Percentiles rank a stretch among this genome's conserved stretches.
phyloP scores from a whole-genome alignment of 1,140 invertebrate species.

The Drosophila funebris region DNA sequence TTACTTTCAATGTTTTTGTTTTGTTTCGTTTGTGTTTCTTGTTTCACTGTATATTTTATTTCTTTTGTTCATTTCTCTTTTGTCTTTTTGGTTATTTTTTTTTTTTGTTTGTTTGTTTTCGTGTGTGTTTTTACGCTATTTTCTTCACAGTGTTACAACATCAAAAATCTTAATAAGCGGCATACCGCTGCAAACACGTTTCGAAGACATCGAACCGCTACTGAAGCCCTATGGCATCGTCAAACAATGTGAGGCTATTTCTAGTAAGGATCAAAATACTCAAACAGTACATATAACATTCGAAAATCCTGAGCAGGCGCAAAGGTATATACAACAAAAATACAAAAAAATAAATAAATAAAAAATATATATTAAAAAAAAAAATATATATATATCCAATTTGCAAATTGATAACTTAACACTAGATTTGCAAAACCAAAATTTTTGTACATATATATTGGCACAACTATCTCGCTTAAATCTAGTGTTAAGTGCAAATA shows the following conservation, averaged over 20 bases:
- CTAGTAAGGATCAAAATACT: conserved; percentile 90
- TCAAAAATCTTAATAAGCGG: conserved; percentile 94
- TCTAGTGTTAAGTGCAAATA: conserved; percentile 25
- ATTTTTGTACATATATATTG: no score
- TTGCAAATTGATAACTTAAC: conserved; percentile 11
- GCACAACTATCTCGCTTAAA: not conserved
- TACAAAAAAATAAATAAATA: conserved; percentile 3
- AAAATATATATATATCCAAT: not conserved
- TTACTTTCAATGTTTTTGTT: conserved; percentile 10
- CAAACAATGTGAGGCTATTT: conserved; percentile 93
- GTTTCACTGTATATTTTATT: conserved; percentile 9
- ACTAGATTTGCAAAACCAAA: conserved; percentile 34
- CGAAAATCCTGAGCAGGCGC: conserved; percentile 94
- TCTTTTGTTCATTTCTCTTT: conserved; percentile 18
- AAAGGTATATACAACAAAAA: conserved; percentile 89
- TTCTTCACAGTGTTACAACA: conserved; percentile 88
- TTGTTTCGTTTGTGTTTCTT: conserved; percentile 10
- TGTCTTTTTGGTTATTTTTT: conserved; percentile 35
- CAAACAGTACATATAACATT: conserved; percentile 93
- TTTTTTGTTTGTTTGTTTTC: conserved; percentile 46
- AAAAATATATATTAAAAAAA: conserved; percentile 4
- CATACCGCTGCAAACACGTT: conserved; percentile 90
- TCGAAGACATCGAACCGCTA: conserved; percentile 93
- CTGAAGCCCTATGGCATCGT: conserved; percentile 91
- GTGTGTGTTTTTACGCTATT: conserved; percentile 80